phyloP scores from a whole-genome alignment of 2,888 invertebrate genomes.

The Synergus itoensis region DNA sequence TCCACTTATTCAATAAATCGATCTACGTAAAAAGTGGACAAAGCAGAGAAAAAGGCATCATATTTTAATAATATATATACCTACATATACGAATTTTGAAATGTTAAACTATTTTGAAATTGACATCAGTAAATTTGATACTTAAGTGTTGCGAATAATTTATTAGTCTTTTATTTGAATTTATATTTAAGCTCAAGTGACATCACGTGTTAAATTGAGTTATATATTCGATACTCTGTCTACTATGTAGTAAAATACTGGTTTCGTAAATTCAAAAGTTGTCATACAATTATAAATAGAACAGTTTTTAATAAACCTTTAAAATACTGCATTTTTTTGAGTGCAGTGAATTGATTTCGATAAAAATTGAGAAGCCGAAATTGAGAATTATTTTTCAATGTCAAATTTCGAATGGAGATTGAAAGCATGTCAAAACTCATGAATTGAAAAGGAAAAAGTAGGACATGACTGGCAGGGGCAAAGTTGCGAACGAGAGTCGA shows the following conservation, averaged over 20 bases:
- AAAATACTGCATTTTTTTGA: slow-evolving; percentile 6
- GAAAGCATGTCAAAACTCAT: not conserved
- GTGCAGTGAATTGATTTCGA: not conserved
- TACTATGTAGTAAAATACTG: not conserved
- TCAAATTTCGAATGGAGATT: not conserved
- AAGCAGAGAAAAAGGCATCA: not conserved
- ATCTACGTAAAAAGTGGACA: not conserved
- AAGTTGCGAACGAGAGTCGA: slow-evolving; percentile 6
- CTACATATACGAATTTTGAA: no score
- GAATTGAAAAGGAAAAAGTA: slow-evolving; percentile 16
- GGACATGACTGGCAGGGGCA: not conserved
- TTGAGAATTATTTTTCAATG: not conserved
- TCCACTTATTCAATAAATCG: slow-evolving; percentile 40
- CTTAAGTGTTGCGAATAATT: slow-evolving; percentile 16
- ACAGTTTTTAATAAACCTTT: not conserved
- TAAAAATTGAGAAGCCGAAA: no score
- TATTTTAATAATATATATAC: not conserved
- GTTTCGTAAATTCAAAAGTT: slow-evolving; percentile 1
- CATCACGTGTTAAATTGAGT: not conserved
- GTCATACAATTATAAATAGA: not conserved
- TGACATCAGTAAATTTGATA: not conserved
- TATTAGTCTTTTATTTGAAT: not conserved
- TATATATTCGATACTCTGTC: not conserved
- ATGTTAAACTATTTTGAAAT: not conserved
- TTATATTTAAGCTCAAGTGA: slow-evolving; percentile 6